These are phyloP conservation scores for Eristalinus aeneus DNA, from an alignment of 2,888 invertebrate genomes.

Conservation along the genomic window DNA sequence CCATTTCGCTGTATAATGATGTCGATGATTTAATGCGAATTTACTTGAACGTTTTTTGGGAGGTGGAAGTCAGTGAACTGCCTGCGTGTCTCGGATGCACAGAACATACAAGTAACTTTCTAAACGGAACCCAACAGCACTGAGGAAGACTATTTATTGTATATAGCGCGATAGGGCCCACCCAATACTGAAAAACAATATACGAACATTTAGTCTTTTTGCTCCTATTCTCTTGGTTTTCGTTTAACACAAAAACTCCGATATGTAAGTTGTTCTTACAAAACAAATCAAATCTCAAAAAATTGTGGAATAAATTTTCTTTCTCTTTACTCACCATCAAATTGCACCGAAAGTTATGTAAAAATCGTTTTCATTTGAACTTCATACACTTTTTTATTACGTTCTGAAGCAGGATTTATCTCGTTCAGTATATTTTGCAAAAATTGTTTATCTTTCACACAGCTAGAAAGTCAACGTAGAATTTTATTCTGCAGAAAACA, in stretches of 20 bases:
- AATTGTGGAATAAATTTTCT: neutral
- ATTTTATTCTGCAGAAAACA: constrained; percentile 23
- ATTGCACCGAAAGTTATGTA: constrained; percentile 50
- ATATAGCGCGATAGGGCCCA: neutral
- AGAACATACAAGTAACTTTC: constrained; percentile 54
- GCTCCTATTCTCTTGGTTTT: neutral
- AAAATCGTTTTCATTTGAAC: constrained; percentile 42
- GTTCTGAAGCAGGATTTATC: neutral
- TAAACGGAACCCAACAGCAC: constrained; percentile 21
- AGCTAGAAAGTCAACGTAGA: constrained; percentile 40
- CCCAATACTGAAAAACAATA: neutral
- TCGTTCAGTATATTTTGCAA: constrained; percentile 8
- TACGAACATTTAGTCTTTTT: neutral
- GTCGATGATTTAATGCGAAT: constrained; percentile 65
- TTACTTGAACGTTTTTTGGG: constrained; percentile 55
- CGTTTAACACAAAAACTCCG: neutral
- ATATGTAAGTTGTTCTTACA: neutral
- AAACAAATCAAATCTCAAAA: neutral
- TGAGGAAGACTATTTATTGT: neutral
- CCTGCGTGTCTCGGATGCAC: constrained; percentile 60
- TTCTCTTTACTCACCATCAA: constrained; percentile 54
- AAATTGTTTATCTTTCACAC: constrained; percentile 32
- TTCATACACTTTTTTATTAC: neutral
- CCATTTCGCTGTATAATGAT: constrained; percentile 14
- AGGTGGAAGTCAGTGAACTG: constrained; percentile 65